These are phyloP conservation scores for Orchesella flavescens DNA, from an alignment of 2,888 invertebrate genomes.

Conservation along the genomic window DNA sequence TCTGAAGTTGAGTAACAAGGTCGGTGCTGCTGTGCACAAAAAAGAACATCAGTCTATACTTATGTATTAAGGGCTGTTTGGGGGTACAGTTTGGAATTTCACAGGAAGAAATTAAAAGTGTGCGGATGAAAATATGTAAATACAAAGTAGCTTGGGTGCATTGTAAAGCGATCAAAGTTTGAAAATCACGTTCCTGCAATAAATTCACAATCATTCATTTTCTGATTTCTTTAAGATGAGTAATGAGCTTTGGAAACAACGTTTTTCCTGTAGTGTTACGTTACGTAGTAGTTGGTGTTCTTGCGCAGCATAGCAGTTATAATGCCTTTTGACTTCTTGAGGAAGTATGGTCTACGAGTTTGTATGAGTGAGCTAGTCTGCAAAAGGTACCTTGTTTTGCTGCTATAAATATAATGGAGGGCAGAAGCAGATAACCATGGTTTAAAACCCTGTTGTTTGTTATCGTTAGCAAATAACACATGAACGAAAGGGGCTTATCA, in stretches of 20 bases:
- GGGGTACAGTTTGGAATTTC: too few relatives aligned
- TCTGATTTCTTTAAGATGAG: not conserved
- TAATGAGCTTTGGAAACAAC: not conserved
- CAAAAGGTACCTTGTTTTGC: not conserved
- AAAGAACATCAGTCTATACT: too few relatives aligned
- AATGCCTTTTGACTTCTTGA: not conserved
- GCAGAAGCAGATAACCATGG: too few relatives aligned
- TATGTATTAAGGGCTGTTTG: too few relatives aligned
- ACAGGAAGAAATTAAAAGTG: too few relatives aligned
- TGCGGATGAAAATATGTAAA: too few relatives aligned
- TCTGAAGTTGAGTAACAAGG: conserved; percentile 19
- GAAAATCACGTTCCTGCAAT: not conserved
- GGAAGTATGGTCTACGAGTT: conserved; percentile 22
- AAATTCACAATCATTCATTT: conserved; percentile 8
- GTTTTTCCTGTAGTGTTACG: not conserved
- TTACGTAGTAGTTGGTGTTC: not conserved
- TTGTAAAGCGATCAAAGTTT: not conserved
- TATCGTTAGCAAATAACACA: too few relatives aligned
- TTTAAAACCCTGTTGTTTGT: too few relatives aligned
- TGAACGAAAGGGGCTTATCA: too few relatives aligned
- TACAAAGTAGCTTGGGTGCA: too few relatives aligned
- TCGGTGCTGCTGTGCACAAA: not conserved
- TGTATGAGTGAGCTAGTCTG: not conserved
- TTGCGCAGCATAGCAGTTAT: not conserved
- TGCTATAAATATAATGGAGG: not conserved